Base-by-base conservation (phyloP, 1,140 invertebrate genomes). In the Colletes latitarsis region DNA sequence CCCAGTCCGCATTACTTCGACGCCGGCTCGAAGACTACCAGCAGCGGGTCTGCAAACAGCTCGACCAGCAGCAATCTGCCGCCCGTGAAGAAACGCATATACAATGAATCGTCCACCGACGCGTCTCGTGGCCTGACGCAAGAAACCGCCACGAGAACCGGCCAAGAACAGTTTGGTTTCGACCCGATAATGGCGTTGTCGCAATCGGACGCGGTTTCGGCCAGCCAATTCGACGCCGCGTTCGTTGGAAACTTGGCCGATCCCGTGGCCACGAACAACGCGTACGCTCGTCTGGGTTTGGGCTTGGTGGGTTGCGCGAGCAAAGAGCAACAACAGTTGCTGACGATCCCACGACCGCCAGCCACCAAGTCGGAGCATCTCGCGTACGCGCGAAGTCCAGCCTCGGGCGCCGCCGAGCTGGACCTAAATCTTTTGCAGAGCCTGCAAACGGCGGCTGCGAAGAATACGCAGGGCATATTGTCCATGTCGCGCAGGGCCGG, bases 71-170 rank as follows among this genome's bases (percentile, higher is more conserved):
- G 75, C 21, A 92, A 86, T 77, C 77, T 91, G 12, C 79, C 91
- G 0, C 91, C 93, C 1, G 92, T 92, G 8, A 93, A 93, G 55
- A 93, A 93, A 69, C 90, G 93, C 0, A 89, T 88, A 21, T 93
- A 93, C 72, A 92, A 90, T 57, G 92, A 93, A 62, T 82, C 91
- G 0, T 15, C 77, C 64, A n/a, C 81, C 39, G 69, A 88, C 43
- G 10, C 80, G 41, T 46, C 89, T 64, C 63, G 89, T 8, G 68
- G 68, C 60, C 77, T 91, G 12, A 6, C 85, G 0, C 90, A 91
- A 14, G 89, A 91, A 5, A 71, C 75, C 6, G 9, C 76, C 0
- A 41, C 77, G 8, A 70, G 89, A 82, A 10, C 83, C 0, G 39
- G 74, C 3, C 88, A 90, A n/a, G 88, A 89, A 14, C 92, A 93